Evolutionary conservation across 2,113 vertebrate genomes (phyloP).

Genomic region (Harpagus bidentatus): DNA sequence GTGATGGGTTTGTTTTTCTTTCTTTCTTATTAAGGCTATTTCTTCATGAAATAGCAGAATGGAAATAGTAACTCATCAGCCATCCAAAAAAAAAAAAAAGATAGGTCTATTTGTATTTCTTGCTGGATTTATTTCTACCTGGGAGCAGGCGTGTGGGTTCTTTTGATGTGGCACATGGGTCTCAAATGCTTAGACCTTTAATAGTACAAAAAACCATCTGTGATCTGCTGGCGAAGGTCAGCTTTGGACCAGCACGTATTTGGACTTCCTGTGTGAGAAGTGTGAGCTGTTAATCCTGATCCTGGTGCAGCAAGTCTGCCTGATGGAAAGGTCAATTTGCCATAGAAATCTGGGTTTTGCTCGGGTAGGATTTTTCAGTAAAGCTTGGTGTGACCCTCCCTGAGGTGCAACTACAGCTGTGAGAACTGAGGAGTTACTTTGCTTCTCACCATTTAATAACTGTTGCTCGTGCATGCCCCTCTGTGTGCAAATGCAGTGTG

Average conservation of each 20-base stretch:
- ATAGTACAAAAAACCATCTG: not conserved
- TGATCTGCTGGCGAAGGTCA: not conserved
- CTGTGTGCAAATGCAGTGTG: not conserved
- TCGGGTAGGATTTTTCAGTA: not conserved
- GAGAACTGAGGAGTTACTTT: not conserved
- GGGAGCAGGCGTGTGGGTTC: not conserved
- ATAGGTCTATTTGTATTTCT: slow-evolving; percentile 38
- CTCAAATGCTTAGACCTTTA: not conserved
- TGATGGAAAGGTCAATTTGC: not conserved
- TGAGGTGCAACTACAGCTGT: not conserved
- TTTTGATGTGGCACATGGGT: not conserved
- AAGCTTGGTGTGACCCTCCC: not conserved
- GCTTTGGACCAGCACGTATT: not conserved
- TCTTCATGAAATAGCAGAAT: slow-evolving; percentile 33
- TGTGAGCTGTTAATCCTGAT: not conserved
- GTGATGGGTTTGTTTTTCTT: slow-evolving; percentile 13
- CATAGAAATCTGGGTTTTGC: not conserved
- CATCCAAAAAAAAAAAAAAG: not conserved
- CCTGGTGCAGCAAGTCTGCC: not conserved
- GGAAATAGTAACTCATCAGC: slow-evolving; percentile 44
- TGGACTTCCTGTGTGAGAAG: not conserved
- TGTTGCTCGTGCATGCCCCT: not conserved
- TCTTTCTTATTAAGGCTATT: slow-evolving; percentile 40
- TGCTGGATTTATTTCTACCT: slow-evolving; percentile 60
- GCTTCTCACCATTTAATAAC: not conserved